Base-by-base conservation (phyloP, 2,888 invertebrate species). In the Heliconius ismenius region DNA sequence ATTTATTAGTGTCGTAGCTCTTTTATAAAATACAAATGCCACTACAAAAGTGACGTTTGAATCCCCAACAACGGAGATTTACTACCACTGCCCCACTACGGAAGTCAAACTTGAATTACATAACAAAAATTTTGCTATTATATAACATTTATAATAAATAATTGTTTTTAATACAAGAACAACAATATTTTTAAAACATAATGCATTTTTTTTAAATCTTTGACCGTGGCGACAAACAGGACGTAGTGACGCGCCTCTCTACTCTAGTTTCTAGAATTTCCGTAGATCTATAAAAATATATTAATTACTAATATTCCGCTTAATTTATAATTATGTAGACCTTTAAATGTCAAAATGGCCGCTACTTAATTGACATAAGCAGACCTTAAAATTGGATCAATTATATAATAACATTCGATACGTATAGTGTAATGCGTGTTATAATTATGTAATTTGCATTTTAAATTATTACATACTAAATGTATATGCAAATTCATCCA, bases 271-370 rank as follows among this genome's bases (percentile, higher is more conserved):
- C 21, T 43, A 60, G 73, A 24, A 67, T 49, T 70, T 70, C 58
- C 36, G 58, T 24, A n/a, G 32, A 70, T 58, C 58, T 15, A 70
- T 54, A 70, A 70, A 70, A 36, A 58, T 9, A 67, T 67, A 32
- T n/a, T 70, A 13, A 58, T 36, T 70, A 36, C 4, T 3, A 36
- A 24, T 70, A 32, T 58, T 70, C 32, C 32, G 32, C 58, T 13
- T 58, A 70, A n/a, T 70, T 58, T 58, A 58, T 36, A 54, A 18
- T 32, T 0, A 32, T 70, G n/a, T 28, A 70, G 70, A 70, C 70
- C 58, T 70, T 58, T 70, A 70, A 70, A 70, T 70, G 70, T 54
- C 70, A 36, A 70, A 58, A n/a, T 39, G 65, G 39, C 65, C n/a
- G 39, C 39, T 43, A 43, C 9, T 24, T 54, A 69, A 54, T 69